These are phyloP conservation scores for Tragelaphus imberbis DNA, from an alignment of 2,113 vertebrate genomes.

Conservation along the genomic window DNA sequence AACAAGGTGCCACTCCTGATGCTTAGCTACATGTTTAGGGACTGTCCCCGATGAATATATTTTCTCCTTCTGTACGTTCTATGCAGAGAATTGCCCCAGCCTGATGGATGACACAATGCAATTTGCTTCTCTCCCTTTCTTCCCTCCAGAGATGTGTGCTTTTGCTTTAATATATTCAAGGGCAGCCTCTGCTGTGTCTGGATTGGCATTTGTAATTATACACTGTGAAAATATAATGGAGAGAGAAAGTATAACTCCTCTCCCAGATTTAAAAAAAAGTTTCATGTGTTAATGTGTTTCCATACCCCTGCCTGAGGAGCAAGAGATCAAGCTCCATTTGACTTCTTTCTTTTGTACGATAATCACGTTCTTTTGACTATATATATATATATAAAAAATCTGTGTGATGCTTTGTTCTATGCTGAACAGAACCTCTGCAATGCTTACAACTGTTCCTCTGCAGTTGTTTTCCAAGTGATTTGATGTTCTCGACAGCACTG, in stretches of 20 bases:
- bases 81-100: background rate
- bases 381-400: constrained; percentile 15
- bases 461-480: constrained; percentile 73
- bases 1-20: background rate
- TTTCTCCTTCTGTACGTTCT: background rate
- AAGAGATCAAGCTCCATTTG: constrained; percentile 45
- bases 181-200: constrained; percentile 10
- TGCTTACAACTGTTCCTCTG: constrained; percentile 39
- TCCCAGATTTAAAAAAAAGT: background rate
- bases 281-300: constrained; percentile 40
- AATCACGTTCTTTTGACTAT: constrained; percentile 54
- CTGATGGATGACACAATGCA: background rate
- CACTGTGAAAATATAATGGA: constrained; percentile 23
- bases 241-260: constrained; percentile 27
- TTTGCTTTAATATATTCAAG: background rate
- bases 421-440: constrained; percentile 40
- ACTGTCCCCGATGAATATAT: background rate
- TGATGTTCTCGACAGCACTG: constrained; percentile 68
- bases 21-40: background rate
- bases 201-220: constrained; percentile 49
- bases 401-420: background rate
- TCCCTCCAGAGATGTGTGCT: background rate
- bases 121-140: background rate
- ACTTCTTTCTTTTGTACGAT: constrained; percentile 56
- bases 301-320: constrained; percentile 7